Evolutionary conservation across 2,888 invertebrate species (phyloP).

Genomic region (Leuctra nigra): DNA sequence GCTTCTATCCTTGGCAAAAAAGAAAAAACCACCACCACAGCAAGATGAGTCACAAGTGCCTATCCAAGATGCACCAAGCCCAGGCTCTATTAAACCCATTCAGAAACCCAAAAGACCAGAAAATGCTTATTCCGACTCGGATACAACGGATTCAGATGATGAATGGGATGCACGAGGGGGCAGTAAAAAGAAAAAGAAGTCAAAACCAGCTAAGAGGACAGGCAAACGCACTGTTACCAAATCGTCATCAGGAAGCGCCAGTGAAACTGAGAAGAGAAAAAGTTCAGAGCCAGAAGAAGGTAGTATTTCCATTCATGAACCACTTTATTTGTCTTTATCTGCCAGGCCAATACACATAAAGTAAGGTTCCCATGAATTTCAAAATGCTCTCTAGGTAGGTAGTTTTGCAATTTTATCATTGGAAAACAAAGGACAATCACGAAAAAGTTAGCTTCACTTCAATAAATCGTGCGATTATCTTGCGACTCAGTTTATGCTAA

Average conservation of each 20-base stretch:
- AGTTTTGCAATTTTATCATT: too few relatives aligned
- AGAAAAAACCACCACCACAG: constrained; percentile 56
- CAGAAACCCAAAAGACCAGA: constrained; percentile 29
- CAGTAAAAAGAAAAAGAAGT: constrained; percentile 40
- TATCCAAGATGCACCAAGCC: constrained; percentile 34
- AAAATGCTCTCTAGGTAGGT: too few relatives aligned
- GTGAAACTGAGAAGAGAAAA: constrained; percentile 43
- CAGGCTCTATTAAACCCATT: constrained; percentile 33
- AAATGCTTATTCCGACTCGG: constrained; percentile 34
- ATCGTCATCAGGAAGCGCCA: constrained; percentile 39
- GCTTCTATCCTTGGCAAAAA: constrained; percentile 72
- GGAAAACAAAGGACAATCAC: not conserved
- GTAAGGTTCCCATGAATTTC: too few relatives aligned
- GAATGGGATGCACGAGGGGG: constrained; percentile 44
- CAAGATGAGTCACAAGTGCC: constrained; percentile 27
- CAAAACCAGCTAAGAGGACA: constrained; percentile 40
- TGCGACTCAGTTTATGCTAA: too few relatives aligned
- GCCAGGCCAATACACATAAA: too few relatives aligned
- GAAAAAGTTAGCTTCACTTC: too few relatives aligned
- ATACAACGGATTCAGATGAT: constrained; percentile 50
- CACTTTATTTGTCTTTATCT: too few relatives aligned
- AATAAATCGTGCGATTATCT: too few relatives aligned
- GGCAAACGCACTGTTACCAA: constrained; percentile 37
- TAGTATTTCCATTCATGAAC: too few relatives aligned
- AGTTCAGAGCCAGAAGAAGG: constrained; percentile 80